Evolutionary conservation across 2,888 invertebrate species (phyloP), one percentile per base, ranked within the genome.

Genomic region (Seira ritae): DNA sequence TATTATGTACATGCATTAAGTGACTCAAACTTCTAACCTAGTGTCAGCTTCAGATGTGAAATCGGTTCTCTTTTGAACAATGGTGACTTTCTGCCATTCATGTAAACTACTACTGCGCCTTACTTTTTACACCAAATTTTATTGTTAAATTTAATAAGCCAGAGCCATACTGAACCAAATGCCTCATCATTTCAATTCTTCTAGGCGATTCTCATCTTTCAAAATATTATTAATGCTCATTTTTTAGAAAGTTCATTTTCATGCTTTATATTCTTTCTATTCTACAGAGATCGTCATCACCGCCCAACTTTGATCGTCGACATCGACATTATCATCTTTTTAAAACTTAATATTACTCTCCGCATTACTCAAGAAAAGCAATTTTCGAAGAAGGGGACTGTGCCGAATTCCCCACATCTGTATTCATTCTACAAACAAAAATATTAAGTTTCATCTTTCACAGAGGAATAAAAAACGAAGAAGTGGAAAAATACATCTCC

Each of bases 231-330:
- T 77, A 75, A 76, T 82, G 77, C 68, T 71, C 24, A 82, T 55
- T 55, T 55, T 80, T 81, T 81, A 71, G 75, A 75, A 81, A 81
- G 75, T 70, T 81, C 37, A 73, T 79, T 80, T 80, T 80, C 72
- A 31, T 62, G 65, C 70, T 69, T 73, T 80, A 62, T 74, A 62
- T 74, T 73, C 24, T 74, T 69, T 80, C 15, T 80, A 67, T 68
- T 73, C 74, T n/a, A 80, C 80, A 81, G 82, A 77, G 72, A 82
- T 77, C 77, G 62, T 81, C 55, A 55, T 55, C 55, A 12, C 12
- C 55, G 55, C 55, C 55, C 17, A 55, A 23, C 22, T 46, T 67
- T 24, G 68, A 75, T 75, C 66, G 66, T 74, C 74, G 65, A 66
- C 74, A 74, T 66, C 74, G 55, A 55, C 55, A 55, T 55, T 55